Evolutionary conservation across 2,113 vertebrate genomes (phyloP), one percentile per base, ranked within the genome.

Genomic region (Elephas maximus): DNA sequence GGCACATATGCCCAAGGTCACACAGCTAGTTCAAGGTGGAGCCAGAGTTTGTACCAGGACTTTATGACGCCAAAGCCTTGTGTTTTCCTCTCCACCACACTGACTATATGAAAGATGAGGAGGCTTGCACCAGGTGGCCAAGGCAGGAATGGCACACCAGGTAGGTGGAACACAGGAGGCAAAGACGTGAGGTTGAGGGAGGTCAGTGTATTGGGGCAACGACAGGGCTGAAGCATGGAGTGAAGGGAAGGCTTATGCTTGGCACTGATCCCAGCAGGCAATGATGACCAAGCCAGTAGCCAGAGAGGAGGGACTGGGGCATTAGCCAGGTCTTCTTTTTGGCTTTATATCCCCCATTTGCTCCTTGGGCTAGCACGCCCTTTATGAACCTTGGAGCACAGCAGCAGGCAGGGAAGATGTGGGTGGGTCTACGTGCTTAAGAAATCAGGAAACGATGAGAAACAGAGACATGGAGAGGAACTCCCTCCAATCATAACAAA

Each of bases 371-470:
- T 48, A 57, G n/a, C 37, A 24, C 73, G 48, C 17, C 45, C 5
- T 10, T 60, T 88, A 37, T 79, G 79, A 94, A 77, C 83, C n/a
- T 81, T 57, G 17, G 92, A 92, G 57, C 24, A 21, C 44, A 71
- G 76, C 37, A 62, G 63, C n/a, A n/a, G 37, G 33, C 77, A 65
- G 53, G 48, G 81, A 87, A 79, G 21, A 26, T 14, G 23, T 91
- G 63, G 30, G 88, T 95, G 69, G 30, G 57, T 86, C 48, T 88
- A 41, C 44, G 69, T 26, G 63, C 48, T 73, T 65, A 71, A 83
- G 63, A 95, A 80, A 60, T 41, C n/a, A 76, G 67, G 79, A 57
- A 93, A 95, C 91, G 78, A 78, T 76, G 73, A 91, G 45, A 92
- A 90, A 83, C 44, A 91, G 81, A 63, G 65, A 44, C 44, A 21